These are phyloP conservation scores for Acromyrmex charruanus DNA, from an alignment of 1,140 invertebrate species.

Conservation along the genomic window DNA sequence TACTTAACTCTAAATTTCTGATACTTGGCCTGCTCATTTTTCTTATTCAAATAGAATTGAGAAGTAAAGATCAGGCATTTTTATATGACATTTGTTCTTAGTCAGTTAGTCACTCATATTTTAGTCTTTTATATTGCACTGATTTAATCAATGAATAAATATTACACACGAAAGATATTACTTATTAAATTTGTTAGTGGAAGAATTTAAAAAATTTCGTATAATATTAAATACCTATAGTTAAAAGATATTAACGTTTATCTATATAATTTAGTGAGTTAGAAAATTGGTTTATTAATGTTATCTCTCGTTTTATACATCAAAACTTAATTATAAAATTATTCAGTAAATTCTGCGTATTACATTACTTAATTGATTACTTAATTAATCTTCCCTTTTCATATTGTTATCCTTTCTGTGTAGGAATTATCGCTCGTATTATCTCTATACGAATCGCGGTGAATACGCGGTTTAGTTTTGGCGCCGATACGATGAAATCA, in stretches of 20 bases:
- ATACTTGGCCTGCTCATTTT: neutral
- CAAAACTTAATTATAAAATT: neutral
- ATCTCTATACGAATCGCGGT: neutral
- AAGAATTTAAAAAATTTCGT: neutral
- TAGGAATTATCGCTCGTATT: constrained; percentile 3
- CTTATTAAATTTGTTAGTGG: neutral
- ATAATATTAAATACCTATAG: too few species aligned
- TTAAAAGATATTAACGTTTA: neutral
- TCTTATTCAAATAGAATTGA: neutral
- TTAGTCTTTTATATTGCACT: neutral
- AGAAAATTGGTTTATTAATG: neutral
- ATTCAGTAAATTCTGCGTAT: neutral
- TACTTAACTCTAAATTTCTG: constrained; percentile 13
- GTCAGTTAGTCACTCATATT: neutral
- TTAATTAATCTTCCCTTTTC: neutral
- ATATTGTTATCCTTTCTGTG: neutral
- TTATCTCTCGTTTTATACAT: neutral
- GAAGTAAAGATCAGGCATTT: neutral
- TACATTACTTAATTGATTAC: neutral
- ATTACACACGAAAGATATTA: neutral
- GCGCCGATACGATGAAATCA: neutral
- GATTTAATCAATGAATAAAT: constrained; percentile 5
- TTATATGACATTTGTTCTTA: neutral
- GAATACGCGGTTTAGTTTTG: constrained; percentile 20
- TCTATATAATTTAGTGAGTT: neutral